Conservation (phyloP, 2,113 vertebrate genomes). For the Brachypteracias leptosomus region DNA sequence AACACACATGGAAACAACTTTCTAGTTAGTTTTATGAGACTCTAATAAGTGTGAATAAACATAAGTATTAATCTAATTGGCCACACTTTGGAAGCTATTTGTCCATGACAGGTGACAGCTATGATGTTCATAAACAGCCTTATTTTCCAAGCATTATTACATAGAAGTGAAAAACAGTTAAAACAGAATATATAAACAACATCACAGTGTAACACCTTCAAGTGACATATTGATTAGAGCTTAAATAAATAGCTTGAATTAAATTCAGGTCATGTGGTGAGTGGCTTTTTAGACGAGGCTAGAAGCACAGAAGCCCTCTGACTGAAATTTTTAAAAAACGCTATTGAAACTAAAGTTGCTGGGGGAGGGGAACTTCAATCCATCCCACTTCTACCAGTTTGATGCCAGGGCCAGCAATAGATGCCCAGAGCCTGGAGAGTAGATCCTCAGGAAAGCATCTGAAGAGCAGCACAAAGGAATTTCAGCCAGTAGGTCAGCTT, state of each 20-base stretch:
- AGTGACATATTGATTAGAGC: conserved; percentile 44
- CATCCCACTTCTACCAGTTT: not conserved
- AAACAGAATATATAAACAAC: conserved; percentile 36
- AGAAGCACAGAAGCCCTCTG: not conserved
- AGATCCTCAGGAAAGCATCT: not conserved
- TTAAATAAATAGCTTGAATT: conserved; percentile 26
- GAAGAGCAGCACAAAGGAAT: not conserved
- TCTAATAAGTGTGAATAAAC: conserved; percentile 29
- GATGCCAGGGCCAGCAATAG: not conserved
- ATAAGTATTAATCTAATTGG: conserved; percentile 46
- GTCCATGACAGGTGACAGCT: conserved; percentile 32
- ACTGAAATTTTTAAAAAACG: not conserved
- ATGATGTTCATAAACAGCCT: conserved; percentile 10
- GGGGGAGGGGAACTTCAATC: not conserved
- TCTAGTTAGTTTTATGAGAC: not conserved
- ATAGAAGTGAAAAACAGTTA: not conserved
- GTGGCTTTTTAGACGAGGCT: not conserved
- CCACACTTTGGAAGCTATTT: not conserved
- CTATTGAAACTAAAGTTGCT: not conserved
- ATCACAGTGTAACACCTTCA: not conserved
- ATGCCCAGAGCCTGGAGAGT: not conserved
- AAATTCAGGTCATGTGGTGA: not conserved
- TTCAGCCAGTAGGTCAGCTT: not conserved
- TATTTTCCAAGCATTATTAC: conserved; percentile 19
- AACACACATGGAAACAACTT: not conserved